phyloP scores from a whole-genome alignment of 2,113 vertebrate species.

The Panurus biarmicus region DNA sequence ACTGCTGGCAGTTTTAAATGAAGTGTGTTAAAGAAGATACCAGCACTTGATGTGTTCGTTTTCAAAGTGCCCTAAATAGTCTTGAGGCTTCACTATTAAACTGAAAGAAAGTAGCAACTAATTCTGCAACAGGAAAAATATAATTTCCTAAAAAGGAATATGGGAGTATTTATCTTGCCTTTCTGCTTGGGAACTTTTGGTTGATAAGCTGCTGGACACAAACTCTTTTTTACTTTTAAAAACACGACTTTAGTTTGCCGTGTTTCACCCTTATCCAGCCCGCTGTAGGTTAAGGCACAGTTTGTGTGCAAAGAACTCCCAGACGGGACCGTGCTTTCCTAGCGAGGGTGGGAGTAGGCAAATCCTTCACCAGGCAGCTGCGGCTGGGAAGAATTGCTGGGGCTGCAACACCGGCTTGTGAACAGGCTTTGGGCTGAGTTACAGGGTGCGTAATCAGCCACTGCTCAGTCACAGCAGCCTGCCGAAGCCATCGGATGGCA shows the following conservation, averaged over 20 bases:
- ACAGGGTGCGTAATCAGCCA: background rate
- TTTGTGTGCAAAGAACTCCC: background rate
- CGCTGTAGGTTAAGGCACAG: background rate
- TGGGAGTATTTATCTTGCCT: background rate
- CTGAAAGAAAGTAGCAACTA: background rate
- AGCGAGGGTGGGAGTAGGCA: rapidly evolving
- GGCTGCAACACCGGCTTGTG: too few species aligned
- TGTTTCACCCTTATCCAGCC: background rate
- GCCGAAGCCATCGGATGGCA: background rate
- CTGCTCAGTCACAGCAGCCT: background rate
- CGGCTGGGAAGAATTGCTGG: background rate
- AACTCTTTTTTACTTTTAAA: background rate
- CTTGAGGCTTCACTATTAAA: background rate
- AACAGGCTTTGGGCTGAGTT: background rate
- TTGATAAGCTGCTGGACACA: background rate
- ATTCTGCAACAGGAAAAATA: background rate
- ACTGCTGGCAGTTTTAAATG: background rate
- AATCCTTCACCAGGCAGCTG: background rate
- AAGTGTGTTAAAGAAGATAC: rapidly evolving
- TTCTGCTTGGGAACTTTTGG: background rate
- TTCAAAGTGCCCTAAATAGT: background rate
- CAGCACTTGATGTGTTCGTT: background rate
- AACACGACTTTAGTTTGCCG: rapidly evolving
- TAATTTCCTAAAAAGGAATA: background rate
- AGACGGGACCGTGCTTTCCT: too few species aligned